phyloP scores from a whole-genome alignment of 2,888 invertebrate species.

The Carterocephalus palaemon region DNA sequence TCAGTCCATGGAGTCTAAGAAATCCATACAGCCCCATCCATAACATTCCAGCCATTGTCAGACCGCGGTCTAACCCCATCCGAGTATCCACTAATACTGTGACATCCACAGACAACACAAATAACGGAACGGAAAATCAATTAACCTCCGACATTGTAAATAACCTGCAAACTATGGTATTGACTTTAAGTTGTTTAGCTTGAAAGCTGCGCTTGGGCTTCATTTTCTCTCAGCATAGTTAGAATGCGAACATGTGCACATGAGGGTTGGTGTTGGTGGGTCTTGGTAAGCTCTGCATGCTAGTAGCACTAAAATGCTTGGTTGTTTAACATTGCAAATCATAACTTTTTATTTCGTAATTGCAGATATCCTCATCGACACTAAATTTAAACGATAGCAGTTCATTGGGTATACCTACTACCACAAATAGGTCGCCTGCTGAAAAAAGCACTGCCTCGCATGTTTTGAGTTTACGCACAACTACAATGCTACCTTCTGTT shows the following conservation, averaged over 20 bases:
- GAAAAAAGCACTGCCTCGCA: slow-evolving; percentile 78
- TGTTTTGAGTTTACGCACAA: slow-evolving; percentile 77
- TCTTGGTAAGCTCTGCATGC: slow-evolving; percentile 59
- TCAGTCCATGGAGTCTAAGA: slow-evolving; percentile 79
- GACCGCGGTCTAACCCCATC: slow-evolving; percentile 78
- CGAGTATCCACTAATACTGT: slow-evolving; percentile 84
- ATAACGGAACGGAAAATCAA: slow-evolving; percentile 78
- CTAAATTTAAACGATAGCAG: slow-evolving; percentile 74
- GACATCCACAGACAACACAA: slow-evolving; percentile 77
- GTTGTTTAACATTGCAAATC: slow-evolving; percentile 50
- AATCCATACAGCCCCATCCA: slow-evolving; percentile 81
- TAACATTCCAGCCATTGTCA: slow-evolving; percentile 78
- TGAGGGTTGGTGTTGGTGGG: slow-evolving; percentile 38
- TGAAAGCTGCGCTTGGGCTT: slow-evolving; percentile 69
- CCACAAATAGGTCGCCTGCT: slow-evolving; percentile 66
- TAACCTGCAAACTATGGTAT: slow-evolving; percentile 77
- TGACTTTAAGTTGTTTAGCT: slow-evolving; percentile 75
- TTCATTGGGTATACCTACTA: slow-evolving; percentile 70
- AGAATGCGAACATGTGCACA: slow-evolving; percentile 42
- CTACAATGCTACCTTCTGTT: slow-evolving; percentile 79
- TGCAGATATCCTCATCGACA: slow-evolving; percentile 75
- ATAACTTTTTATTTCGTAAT: slow-evolving; percentile 73
- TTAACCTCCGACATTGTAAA: slow-evolving; percentile 78
- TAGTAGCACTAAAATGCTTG: slow-evolving; percentile 52
- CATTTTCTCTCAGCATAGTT: slow-evolving; percentile 45